Evolutionary conservation across 2,113 vertebrate species (phyloP).

Genomic region (Edolisoma coerulescens): DNA sequence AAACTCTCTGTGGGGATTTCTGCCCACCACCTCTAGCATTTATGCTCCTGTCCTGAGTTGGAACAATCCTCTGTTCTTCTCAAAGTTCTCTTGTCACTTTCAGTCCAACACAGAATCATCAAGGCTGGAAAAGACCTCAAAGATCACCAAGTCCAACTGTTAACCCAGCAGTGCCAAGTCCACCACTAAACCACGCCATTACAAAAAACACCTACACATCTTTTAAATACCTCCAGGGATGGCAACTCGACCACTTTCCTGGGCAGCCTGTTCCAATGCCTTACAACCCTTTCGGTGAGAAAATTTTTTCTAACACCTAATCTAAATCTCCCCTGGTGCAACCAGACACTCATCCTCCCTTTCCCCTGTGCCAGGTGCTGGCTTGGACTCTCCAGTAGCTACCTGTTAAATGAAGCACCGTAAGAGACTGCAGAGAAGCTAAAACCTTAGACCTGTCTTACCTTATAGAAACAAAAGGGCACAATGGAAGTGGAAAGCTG

Average conservation of each 20-base stretch:
- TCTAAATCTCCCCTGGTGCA: not conserved
- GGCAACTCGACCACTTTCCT: not conserved
- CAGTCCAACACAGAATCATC: not conserved
- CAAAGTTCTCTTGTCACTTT: not conserved
- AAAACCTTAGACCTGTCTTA: not conserved
- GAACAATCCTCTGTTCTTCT: not conserved
- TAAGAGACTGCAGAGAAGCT: not conserved
- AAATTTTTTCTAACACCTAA: rapidly evolving
- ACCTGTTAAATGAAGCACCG: not conserved
- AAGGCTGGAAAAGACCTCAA: not conserved
- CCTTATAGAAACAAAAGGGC: not conserved
- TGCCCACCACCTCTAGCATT: not conserved
- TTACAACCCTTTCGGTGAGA: not conserved
- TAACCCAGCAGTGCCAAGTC: not conserved
- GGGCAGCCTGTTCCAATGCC: not conserved
- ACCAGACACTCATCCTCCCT: not conserved
- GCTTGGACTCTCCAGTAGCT: not conserved
- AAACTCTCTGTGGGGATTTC: not conserved
- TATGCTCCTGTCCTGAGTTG: not conserved
- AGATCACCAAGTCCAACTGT: not conserved
- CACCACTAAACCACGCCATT: not conserved
- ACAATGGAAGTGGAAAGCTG: not conserved
- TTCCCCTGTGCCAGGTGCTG: not conserved
- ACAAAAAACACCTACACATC: not conserved
- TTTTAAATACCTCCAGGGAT: not conserved